Evolutionary conservation across 1,140 invertebrate species (phyloP), one percentile per base, ranked within the genome.

Genomic region (Drosophila sp.): DNA sequence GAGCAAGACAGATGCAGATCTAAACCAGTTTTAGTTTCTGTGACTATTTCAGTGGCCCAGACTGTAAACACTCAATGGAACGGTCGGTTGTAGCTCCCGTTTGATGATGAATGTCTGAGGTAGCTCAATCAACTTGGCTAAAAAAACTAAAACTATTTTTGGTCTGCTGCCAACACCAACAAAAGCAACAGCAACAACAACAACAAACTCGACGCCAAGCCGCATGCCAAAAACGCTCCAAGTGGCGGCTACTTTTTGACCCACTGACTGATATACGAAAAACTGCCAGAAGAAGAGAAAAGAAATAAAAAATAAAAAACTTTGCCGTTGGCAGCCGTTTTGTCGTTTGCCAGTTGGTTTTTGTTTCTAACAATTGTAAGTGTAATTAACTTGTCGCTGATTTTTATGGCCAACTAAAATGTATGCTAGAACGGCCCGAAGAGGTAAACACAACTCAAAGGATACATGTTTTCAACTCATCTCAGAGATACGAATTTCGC

Each of bases 241-340:
- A 86, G 79, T 74, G 79, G 76, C 83, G 61, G 70, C 70, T 63
- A 76, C 76, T 80, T 87, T 86, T 87, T 76, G 83, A 87, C 83
- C 83, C 83, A 87, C 83, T 87, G 83, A 87, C 83, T 89, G 83
- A 87, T 78, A 89, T 87, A 86, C 67, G 57, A 70, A 73, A 66
- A 54, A 62, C 57, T 57, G 55, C 56, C 73, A 75, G 25, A 6
- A 47, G 23, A 50, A 50, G 44, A 50, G 25, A 41, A 44, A 11
- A 38, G 7, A 74, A 25, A 65, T 11, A 60, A 27, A 30, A 60
- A 60, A 38, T 27, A 50, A 61, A 60, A 55, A 35, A 44, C 40
- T 77, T 66, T 61, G 60, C 71, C 44, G n/a, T 62, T 70, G 55
- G 27, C 60, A 35, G 72, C 38, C 29, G 30, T 4, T 62, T 76